Conservation (phyloP, 2,797 vertebrate genomes). For the Mionectes olivaceus region DNA sequence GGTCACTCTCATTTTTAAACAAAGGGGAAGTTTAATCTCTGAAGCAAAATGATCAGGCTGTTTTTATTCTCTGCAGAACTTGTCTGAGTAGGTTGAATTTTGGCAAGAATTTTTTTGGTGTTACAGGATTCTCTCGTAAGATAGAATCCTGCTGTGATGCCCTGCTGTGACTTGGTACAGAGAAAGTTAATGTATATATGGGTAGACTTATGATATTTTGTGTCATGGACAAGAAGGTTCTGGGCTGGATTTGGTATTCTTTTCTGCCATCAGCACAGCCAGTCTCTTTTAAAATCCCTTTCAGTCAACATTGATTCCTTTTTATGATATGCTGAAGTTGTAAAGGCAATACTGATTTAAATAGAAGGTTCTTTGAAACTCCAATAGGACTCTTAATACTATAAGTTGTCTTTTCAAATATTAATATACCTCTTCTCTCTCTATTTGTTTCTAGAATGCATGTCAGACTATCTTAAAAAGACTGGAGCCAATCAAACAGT, state of each 20-base stretch:
- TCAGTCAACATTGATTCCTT: background rate
- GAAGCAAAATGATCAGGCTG: background rate
- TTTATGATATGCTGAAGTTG: background rate
- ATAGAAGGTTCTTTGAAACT: background rate
- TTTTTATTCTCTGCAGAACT: background rate
- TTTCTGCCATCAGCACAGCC: background rate
- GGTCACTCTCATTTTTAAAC: background rate
- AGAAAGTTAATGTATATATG: background rate
- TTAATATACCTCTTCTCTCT: background rate
- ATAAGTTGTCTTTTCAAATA: background rate
- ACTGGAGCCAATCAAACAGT: conserved; percentile 85
- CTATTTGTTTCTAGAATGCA: conserved; percentile 78
- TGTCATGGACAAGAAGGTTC: background rate
- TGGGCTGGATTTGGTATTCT: background rate
- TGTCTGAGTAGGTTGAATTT: background rate
- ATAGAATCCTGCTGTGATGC: too few species aligned
- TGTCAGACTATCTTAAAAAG: conserved; percentile 87
- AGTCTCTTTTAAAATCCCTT: background rate
- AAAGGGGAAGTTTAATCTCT: background rate
- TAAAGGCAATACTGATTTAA: background rate
- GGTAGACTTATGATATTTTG: background rate
- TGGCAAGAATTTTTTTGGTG: background rate
- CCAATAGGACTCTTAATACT: background rate
- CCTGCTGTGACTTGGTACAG: background rate
- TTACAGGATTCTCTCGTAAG: background rate